These are phyloP conservation scores for Macaria liturata DNA, from an alignment of 2,888 invertebrate genomes.

Conservation along the genomic window DNA sequence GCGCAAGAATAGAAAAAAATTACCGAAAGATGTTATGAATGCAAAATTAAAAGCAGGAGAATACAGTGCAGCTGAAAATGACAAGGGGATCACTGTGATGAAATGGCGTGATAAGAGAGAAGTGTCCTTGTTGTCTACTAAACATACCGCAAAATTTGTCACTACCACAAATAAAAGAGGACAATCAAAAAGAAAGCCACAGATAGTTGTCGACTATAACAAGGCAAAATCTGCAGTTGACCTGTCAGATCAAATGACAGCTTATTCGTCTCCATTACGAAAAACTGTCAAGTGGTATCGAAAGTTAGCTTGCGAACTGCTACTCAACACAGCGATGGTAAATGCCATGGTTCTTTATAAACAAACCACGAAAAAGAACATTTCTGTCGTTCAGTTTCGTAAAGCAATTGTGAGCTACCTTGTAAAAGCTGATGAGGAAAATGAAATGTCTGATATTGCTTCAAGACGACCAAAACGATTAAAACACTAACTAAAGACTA, in stretches of 20 bases:
- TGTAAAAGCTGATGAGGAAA: slow-evolving; percentile 6
- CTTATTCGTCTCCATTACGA: slow-evolving; percentile 39
- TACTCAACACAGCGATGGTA: slow-evolving; percentile 44
- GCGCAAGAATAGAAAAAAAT: slow-evolving; percentile 24
- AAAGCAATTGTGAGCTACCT: slow-evolving; percentile 9
- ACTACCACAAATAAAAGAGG: slow-evolving; percentile 2
- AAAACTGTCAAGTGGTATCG: slow-evolving; percentile 49
- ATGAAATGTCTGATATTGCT: not conserved
- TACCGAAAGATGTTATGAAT: slow-evolving; percentile 25
- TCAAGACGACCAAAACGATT: slow-evolving; percentile 19
- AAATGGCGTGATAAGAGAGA: slow-evolving; percentile 29
- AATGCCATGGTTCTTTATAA: slow-evolving; percentile 41
- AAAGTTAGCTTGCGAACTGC: slow-evolving; percentile 45
- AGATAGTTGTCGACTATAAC: slow-evolving; percentile 42
- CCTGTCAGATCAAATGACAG: slow-evolving; percentile 44
- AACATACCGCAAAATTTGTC: slow-evolving; percentile 20
- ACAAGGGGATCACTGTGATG: slow-evolving; percentile 19
- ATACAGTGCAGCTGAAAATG: slow-evolving; percentile 18
- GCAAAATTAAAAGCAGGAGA: slow-evolving; percentile 28
- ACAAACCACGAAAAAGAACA: slow-evolving; percentile 22
- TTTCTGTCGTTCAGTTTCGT: slow-evolving; percentile 14
- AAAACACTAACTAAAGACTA: slow-evolving; percentile 38
- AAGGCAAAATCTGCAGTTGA: slow-evolving; percentile 44
- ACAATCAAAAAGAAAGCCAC: slow-evolving; percentile 25
- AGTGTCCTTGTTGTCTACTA: slow-evolving; percentile 25